Percentiles rank a stretch among this genome's conserved stretches.
These are phyloP conservation scores for Tapirus terrestris DNA, from an alignment of 2,113 vertebrate species.

Conservation along the genomic window DNA sequence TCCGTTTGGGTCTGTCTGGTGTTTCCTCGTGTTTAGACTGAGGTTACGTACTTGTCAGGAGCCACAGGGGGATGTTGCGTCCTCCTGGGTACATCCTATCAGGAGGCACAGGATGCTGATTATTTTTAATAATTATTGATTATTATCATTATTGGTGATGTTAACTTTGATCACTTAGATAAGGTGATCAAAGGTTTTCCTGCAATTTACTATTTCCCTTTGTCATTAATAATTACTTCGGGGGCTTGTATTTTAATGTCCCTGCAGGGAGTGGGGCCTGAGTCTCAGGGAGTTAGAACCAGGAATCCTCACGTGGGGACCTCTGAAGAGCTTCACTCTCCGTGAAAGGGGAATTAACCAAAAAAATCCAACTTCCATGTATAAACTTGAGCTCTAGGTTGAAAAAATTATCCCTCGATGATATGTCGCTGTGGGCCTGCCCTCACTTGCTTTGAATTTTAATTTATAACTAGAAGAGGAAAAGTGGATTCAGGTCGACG, in stretches of 20 bases:
- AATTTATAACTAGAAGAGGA: not conserved
- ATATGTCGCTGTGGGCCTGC: not conserved
- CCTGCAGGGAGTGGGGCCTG: not conserved
- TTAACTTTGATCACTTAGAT: not conserved
- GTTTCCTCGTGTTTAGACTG: not conserved
- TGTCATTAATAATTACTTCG: not conserved
- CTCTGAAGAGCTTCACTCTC: not conserved
- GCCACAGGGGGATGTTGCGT: not conserved
- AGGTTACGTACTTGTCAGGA: not conserved
- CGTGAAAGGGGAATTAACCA: not conserved
- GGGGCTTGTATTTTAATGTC: not conserved
- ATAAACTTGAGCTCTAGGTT: not conserved
- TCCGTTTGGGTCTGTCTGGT: not conserved
- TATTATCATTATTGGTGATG: not conserved
- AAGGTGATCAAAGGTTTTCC: not conserved
- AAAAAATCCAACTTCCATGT: not conserved
- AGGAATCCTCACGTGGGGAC: too few relatives aligned
- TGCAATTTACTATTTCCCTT: not conserved
- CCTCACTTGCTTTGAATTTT: not conserved
- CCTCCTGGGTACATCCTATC: not conserved
- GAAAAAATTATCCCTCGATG: not conserved
- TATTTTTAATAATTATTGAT: not conserved
- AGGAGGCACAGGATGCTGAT: not conserved
- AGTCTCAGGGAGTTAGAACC: not conserved
- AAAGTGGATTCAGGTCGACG: not conserved